These are phyloP conservation scores for Dryobota labecula DNA, from an alignment of 2,888 invertebrate genomes.

Conservation along the genomic window DNA sequence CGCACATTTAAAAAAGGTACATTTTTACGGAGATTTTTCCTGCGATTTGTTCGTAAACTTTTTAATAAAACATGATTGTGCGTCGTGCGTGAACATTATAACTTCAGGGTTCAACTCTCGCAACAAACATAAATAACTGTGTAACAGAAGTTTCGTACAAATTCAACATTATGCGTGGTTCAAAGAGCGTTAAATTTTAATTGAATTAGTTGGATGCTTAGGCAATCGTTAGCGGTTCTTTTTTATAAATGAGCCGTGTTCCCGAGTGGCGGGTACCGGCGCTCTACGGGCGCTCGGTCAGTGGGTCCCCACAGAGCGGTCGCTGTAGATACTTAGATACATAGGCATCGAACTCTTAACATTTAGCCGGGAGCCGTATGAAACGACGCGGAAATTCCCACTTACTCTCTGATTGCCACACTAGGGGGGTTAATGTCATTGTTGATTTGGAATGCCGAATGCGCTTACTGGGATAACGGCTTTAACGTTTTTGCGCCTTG, in stretches of 20 bases:
- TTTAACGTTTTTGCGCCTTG: conserved; percentile 71
- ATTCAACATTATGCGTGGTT: conserved; percentile 39
- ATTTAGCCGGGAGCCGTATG: conserved; percentile 87
- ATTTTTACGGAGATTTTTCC: conserved; percentile 5
- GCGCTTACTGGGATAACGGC: conserved; percentile 83
- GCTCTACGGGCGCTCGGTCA: conserved; percentile 46
- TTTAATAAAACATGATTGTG: conserved; percentile 55
- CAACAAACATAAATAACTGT: conserved; percentile 50
- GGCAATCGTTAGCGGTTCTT: conserved; percentile 40
- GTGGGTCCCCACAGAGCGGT: conserved; percentile 56
- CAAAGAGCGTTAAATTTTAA: conserved; percentile 55
- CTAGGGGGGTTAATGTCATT: conserved; percentile 89
- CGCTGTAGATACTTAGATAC: conserved; percentile 65
- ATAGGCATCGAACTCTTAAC: conserved; percentile 84
- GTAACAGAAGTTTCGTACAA: conserved; percentile 45
- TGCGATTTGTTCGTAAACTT: conserved; percentile 35
- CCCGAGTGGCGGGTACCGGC: conserved; percentile 37
- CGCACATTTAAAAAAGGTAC: conserved; percentile 18
- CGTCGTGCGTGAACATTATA: conserved; percentile 51
- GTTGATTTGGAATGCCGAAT: conserved; percentile 88
- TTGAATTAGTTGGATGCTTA: conserved; percentile 52
- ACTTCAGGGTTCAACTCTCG: conserved; percentile 51
- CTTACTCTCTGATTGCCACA: conserved; percentile 90
- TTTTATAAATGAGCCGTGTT: conserved; percentile 43
- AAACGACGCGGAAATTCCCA: conserved; percentile 90